Conservation (phyloP, 2,113 vertebrate species). For the Hippocampus barbouri region DNA sequence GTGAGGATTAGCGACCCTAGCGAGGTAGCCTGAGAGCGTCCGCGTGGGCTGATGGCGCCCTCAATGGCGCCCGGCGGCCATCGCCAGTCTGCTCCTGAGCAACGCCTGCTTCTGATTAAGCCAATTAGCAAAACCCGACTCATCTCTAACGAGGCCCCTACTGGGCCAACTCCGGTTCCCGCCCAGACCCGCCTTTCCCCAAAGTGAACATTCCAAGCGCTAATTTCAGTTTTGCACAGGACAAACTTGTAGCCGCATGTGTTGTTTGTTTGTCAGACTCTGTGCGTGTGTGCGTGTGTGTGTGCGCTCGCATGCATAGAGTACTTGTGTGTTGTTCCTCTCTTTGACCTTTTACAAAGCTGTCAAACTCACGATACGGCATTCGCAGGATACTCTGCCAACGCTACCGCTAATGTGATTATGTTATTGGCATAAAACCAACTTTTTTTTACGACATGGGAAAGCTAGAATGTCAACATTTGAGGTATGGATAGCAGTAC, state of each 20-base stretch:
- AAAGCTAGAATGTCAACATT: neutral
- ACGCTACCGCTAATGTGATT: neutral
- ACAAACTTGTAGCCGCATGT: constrained; percentile 53
- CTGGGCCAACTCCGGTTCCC: constrained; percentile 29
- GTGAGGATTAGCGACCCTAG: constrained; percentile 35
- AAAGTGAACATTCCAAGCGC: constrained; percentile 58
- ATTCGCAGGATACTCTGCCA: neutral
- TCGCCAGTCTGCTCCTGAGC: constrained; percentile 4
- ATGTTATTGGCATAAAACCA: neutral
- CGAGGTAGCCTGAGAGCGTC: constrained; percentile 44
- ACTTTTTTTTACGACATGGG: neutral
- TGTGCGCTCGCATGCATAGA: constrained; percentile 8
- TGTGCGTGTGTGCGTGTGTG: neutral
- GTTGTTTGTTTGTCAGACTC: constrained; percentile 56
- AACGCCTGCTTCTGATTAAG: constrained; percentile 67
- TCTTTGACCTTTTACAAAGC: constrained; percentile 47
- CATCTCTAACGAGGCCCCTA: constrained; percentile 54
- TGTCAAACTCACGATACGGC: constrained; percentile 36
- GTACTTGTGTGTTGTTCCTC: constrained; percentile 12
- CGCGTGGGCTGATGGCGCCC: constrained; percentile 7
- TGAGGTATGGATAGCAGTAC: neutral
- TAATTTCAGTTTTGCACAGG: constrained; percentile 43
- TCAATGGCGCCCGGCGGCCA: constrained; percentile 4
- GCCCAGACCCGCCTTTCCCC: constrained; percentile 27
- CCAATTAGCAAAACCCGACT: constrained; percentile 38